Base-by-base conservation (phyloP, 2,113 vertebrate species). In the Nothobranchius kuhntae region DNA sequence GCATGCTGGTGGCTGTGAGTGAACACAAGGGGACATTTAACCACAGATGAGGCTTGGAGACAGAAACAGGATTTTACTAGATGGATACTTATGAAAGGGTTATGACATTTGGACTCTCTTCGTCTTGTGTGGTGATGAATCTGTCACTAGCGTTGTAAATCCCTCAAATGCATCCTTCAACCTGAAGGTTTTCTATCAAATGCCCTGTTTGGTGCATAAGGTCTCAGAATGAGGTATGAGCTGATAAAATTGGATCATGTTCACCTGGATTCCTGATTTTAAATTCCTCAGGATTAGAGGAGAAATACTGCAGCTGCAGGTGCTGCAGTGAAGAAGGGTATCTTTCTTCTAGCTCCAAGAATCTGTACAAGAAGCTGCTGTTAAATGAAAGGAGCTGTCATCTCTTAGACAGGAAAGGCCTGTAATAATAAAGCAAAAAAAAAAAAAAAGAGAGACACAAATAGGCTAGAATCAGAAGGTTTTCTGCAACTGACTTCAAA, bases 261-360 rank as follows among this genome's bases (percentile, higher is more conserved):
- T 62, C 3, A n/a, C 54, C 24, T 38, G 15, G n/a, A 17, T 17
- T 14, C n/a, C 10, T 40, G 14, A 6, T 38, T 53, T 61, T 61
- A 79, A 68, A 84, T 86, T 87, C 82, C 83, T 73, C 52, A 3
- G 13, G 46, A 46, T 40, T 64, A 68, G 76, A 86, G 82, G 83
- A 81, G 85, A 84, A 74, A 67, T 87, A 71, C 75, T 84, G 86
- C 53, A 72, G 76, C 72, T 82, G 76, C 86, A 89, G 89, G 87
- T 90, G 81, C 65, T 73, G 62, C 61, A 67, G 61, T 82, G 75
- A 82, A 81, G 86, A 83, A 86, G 68, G 58, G 77, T n/a, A 69
- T 53, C 68, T 83, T 84, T 84, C 70, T 35, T 65, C 63, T 30
- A 65, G 67, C 53, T 75, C 77, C 71, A 82, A 70, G 73, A 61